Evolutionary conservation across 23 tunicate genomes (phyloP).

Genomic region (Clavelina lepadiformis): DNA sequence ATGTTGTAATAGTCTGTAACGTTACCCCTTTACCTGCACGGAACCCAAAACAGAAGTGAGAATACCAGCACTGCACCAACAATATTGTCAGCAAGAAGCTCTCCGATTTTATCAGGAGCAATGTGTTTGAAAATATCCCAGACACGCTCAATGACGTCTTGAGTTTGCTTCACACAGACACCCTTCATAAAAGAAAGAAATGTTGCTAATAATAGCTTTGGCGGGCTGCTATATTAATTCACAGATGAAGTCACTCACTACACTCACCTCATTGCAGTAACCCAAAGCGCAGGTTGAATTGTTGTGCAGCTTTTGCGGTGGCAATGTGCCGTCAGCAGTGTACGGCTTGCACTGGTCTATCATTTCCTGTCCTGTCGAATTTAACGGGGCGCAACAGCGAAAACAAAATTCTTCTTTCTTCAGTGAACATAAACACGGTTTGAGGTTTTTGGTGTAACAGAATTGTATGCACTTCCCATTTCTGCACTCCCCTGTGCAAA

Average conservation of each 20-base stretch:
- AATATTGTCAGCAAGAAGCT: constrained; percentile 79
- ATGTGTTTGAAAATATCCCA: constrained; percentile 79
- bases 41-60: constrained; percentile 80
- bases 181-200: constrained; percentile 27
- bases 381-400: constrained; percentile 63
- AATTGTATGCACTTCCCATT: constrained; percentile 69
- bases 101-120: constrained; percentile 89
- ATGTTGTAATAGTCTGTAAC: too few species aligned
- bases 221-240: not conserved
- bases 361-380: constrained; percentile 28
- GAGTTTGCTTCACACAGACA: constrained; percentile 69
- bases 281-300: constrained; percentile 76
- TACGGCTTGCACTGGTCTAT: constrained; percentile 47
- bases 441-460: constrained; percentile 58
- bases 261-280: constrained; percentile 42
- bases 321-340: not conserved
- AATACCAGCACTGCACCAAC: constrained; percentile 83
- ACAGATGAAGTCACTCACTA: not conserved
- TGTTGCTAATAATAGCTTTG: not conserved
- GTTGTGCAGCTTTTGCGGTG: constrained; percentile 23
- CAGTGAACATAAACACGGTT: constrained; percentile 64
- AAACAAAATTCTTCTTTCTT: constrained; percentile 40
- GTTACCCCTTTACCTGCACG: constrained; percentile 77
- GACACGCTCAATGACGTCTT: constrained; percentile 81
- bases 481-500: constrained; percentile 54